Evolutionary conservation across 2,113 vertebrate genomes (phyloP), one percentile per base, ranked within the genome.

Genomic region (Rhadina sibilatrix): DNA sequence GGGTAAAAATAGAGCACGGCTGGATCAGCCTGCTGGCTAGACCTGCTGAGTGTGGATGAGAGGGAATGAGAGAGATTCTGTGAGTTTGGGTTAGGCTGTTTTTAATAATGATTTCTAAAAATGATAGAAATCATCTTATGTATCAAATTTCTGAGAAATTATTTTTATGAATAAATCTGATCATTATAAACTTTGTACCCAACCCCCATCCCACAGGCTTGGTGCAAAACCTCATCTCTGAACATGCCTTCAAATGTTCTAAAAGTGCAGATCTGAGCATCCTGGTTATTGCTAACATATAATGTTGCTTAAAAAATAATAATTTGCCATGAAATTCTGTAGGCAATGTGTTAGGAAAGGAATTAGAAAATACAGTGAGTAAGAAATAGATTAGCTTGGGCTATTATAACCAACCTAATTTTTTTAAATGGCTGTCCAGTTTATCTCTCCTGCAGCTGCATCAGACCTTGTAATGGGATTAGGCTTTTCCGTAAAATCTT

Each of bases 401-500:
- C 86, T 93, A 79, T 97, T 97, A 97, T 93, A 96, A 95, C 86
- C 84, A 97, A 92, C 88, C 78, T 89, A 96, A 79, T 69, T 90
- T 97, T 97, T 95, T 74, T 69, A 63, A 97, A 97, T 95, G 77
- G 38, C 70, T 86, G 87, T 66, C 66, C 92, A 87, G 72, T 97
- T 97, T 97, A 95, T 97, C 95, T 93, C 86, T 96, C 72, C 94
- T 91, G 86, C 97, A 97, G 91, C 96, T 96, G 94, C 82, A 95
- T 96, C 91, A 93, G 93, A 91, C 95, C 86, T 96, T 97, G 72
- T 96, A 96, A 97, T 96, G 86, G 94, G 96, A 96, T 97, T 96
- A 97, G 65, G 21, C 31, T 81, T 80, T 93, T 90, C 82, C 82
- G 82, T 88, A 95, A 93, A 83, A 35, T 72, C 3, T 30, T 38